phyloP scores from a whole-genome alignment of 2,888 invertebrate species.

The Andrena chrysosceles region DNA sequence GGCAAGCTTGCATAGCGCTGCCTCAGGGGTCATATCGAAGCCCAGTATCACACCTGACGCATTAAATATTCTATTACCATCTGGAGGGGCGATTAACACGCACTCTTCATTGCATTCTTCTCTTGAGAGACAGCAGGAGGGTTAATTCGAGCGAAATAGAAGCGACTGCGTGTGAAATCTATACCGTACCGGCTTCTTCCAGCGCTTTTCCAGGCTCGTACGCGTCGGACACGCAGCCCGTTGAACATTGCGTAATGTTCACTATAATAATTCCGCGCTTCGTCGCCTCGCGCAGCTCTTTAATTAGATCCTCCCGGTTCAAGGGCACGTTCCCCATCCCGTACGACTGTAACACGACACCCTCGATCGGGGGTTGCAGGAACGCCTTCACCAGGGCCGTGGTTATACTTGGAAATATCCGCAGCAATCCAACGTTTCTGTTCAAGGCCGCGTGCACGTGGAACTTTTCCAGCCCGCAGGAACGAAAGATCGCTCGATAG shows the following conservation, averaged over 20 bases:
- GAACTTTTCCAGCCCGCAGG: constrained; percentile 88
- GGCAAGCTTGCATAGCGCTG: constrained; percentile 95
- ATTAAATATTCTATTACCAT: background rate
- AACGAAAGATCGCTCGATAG: constrained; percentile 88
- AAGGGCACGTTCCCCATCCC: constrained; percentile 97
- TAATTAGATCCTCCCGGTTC: constrained; percentile 92
- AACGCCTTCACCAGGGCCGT: constrained; percentile 90
- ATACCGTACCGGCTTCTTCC: constrained; percentile 74
- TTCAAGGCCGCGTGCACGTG: constrained; percentile 91
- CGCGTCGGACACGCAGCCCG: constrained; percentile 91
- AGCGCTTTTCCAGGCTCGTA: constrained; percentile 93
- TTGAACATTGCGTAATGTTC: constrained; percentile 96
- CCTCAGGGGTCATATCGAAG: constrained; percentile 96
- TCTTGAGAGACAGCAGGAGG: background rate
- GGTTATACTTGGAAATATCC: constrained; percentile 97
- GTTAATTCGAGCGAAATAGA: background rate
- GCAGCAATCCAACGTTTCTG: constrained; percentile 93
- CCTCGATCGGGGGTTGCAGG: constrained; percentile 91
- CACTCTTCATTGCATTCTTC: too few species aligned
- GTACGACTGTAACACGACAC: constrained; percentile 96
- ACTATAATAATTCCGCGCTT: constrained; percentile 93
- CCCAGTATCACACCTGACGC: constrained; percentile 91
- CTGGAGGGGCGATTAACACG: background rate
- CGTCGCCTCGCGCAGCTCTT: constrained; percentile 90
- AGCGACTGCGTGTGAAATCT: background rate